Conservation (phyloP, 1,140 invertebrate genomes). For the Mylabris phalerata region DNA sequence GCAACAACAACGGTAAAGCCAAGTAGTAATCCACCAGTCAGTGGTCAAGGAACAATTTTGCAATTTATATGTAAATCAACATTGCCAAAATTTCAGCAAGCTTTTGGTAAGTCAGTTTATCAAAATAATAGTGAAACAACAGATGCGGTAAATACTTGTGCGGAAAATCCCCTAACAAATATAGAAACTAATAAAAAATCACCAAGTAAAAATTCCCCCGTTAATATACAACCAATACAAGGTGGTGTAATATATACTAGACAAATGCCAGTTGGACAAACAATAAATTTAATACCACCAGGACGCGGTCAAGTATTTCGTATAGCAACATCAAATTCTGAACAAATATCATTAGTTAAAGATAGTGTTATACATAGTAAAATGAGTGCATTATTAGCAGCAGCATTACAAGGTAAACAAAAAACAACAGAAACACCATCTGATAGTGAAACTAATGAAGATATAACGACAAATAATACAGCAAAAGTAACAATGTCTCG, state of each 20-base stretch:
- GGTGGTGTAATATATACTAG: slow-evolving; percentile 55
- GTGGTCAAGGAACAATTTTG: slow-evolving; percentile 34
- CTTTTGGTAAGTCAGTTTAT: slow-evolving; percentile 61
- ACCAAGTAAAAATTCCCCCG: slow-evolving; percentile 27
- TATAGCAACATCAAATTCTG: slow-evolving; percentile 38
- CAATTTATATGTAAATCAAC: slow-evolving; percentile 52
- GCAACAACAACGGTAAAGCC: slow-evolving; percentile 6
- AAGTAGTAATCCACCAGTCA: slow-evolving; percentile 14
- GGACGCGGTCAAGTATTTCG: slow-evolving; percentile 38
- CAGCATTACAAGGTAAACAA: slow-evolving; percentile 39
- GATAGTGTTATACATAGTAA: slow-evolving; percentile 43
- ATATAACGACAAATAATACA: slow-evolving; percentile 21
- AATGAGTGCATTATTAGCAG: slow-evolving; percentile 43
- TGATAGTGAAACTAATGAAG: slow-evolving; percentile 38
- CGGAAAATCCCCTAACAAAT: slow-evolving; percentile 29
- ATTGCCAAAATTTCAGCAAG: slow-evolving; percentile 72
- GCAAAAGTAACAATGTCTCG: slow-evolving; percentile 20
- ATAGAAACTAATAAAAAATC: slow-evolving; percentile 19
- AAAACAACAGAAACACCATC: slow-evolving; percentile 22
- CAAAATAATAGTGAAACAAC: slow-evolving; percentile 35
- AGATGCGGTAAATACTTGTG: slow-evolving; percentile 27
- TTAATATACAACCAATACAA: slow-evolving; percentile 49
- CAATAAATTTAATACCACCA: slow-evolving; percentile 52
- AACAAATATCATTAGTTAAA: slow-evolving; percentile 41
- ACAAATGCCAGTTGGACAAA: slow-evolving; percentile 53